Evolutionary conservation across 2,797 vertebrate genomes (phyloP).

Genomic region (Macropodus opercularis): DNA sequence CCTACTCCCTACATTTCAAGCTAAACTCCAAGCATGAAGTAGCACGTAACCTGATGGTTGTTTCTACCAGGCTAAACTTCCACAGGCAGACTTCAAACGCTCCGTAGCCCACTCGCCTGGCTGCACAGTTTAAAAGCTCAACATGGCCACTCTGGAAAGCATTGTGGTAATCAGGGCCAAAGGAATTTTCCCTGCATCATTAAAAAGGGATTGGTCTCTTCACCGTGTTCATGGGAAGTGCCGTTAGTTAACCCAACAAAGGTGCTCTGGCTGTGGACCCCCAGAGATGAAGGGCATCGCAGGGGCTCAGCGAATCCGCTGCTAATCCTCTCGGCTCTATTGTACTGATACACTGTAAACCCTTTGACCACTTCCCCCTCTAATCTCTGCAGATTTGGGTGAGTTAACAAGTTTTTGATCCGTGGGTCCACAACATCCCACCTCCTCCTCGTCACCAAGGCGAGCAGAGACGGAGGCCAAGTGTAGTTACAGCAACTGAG

Average conservation of each 20-base stretch:
- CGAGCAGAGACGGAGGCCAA: too few relatives aligned
- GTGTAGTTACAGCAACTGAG: conserved; percentile 19
- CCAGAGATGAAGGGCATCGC: conserved; percentile 74
- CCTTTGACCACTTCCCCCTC: conserved; percentile 74
- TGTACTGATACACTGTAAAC: conserved; percentile 70
- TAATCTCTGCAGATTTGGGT: conserved; percentile 69
- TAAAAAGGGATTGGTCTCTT: conserved; percentile 79
- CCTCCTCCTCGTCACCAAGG: conserved; percentile 11
- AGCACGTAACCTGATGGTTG: conserved; percentile 39
- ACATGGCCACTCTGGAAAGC: conserved; percentile 60
- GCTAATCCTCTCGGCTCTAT: conserved; percentile 71
- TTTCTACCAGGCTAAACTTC: conserved; percentile 27
- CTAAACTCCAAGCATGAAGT: conserved; percentile 43
- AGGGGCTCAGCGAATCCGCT: conserved; percentile 65
- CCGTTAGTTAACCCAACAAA: conserved; percentile 77
- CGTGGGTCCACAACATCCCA: conserved; percentile 23
- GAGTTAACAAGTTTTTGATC: conserved; percentile 73
- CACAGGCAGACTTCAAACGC: conserved; percentile 59
- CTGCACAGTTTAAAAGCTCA: conserved; percentile 71
- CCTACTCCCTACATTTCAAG: conserved; percentile 42
- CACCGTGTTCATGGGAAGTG: conserved; percentile 72
- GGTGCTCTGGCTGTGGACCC: conserved; percentile 69
- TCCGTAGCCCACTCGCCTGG: conserved; percentile 56
- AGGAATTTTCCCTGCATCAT: conserved; percentile 80
- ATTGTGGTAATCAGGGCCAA: conserved; percentile 65